Percentiles rank a stretch among this genome's conserved stretches.
These are phyloP conservation scores for Rhynchophorus ferrugineus DNA, from an alignment of 1,140 invertebrate species.

Conservation along the genomic window DNA sequence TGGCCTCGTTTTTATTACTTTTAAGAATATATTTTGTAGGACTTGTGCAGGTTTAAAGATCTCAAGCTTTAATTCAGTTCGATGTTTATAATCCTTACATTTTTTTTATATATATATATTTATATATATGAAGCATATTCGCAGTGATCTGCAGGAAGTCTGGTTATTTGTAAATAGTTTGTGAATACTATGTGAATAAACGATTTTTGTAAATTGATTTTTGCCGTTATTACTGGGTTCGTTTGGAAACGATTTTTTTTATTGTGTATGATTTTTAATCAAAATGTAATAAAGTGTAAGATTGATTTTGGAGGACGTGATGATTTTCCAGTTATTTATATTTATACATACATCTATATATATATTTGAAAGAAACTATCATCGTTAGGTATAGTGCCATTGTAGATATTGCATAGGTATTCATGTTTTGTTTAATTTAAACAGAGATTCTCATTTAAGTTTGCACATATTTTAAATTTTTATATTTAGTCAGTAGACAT, in stretches of 20 bases:
- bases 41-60: conserved; percentile 27
- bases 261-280: conserved; percentile 2
- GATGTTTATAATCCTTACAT: conserved; percentile 6
- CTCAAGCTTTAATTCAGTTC: conserved; percentile 23
- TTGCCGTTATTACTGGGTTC: conserved; percentile 10
- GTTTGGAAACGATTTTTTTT: conserved; percentile 12
- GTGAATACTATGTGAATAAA: conserved; percentile 27
- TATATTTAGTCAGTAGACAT: conserved; percentile 32
- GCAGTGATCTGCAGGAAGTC: conserved; percentile 21
- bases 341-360: conserved; percentile 8
- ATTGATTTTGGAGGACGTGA: background rate
- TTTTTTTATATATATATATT: conserved; percentile 3
- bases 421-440: conserved; percentile 23
- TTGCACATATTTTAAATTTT: conserved; percentile 35
- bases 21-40: conserved; percentile 15
- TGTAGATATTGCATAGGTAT: conserved; percentile 28
- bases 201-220: conserved; percentile 25
- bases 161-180: conserved; percentile 21
- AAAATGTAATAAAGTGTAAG: conserved; percentile 10
- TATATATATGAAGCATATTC: no score
- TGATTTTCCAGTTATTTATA: background rate
- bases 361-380: conserved; percentile 23
- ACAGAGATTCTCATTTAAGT: conserved; percentile 29
- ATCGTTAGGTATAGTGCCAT: conserved; percentile 30
- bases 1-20: no score